Conservation (phyloP, 2,797 vertebrate genomes). For the Diceros bicornis region DNA sequence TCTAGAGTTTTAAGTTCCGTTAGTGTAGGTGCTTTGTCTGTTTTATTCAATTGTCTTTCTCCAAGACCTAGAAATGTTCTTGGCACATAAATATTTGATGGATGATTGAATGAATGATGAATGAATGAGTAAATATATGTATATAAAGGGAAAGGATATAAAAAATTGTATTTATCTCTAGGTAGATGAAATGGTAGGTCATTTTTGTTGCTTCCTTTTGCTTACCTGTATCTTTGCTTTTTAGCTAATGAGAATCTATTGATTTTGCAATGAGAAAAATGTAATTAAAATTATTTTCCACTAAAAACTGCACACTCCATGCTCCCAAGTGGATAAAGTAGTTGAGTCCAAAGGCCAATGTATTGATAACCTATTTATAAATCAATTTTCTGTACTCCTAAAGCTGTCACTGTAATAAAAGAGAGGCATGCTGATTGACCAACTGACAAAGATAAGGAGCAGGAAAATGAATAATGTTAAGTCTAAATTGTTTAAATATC, state of each 20-base stretch:
- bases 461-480: conserved; percentile 32
- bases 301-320: conserved; percentile 35
- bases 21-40: neutral
- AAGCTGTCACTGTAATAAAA: conserved; percentile 27
- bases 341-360: conserved; percentile 43
- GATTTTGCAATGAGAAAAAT: conserved; percentile 67
- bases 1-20: neutral
- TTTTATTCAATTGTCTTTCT: neutral
- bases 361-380: conserved; percentile 24
- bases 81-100: conserved; percentile 9
- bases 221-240: conserved; percentile 56
- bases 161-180: neutral
- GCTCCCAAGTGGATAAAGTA: conserved; percentile 15
- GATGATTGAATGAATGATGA: neutral
- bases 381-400: conserved; percentile 45
- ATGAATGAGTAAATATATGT: conserved; percentile 1
- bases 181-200: neutral
- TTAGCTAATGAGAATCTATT: conserved; percentile 65
- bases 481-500: conserved; percentile 55
- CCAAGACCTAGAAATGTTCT: conserved; percentile 8
- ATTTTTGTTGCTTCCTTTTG: conserved; percentile 41
- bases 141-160: neutral
- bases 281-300: conserved; percentile 62
- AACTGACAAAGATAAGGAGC: conserved; percentile 48
- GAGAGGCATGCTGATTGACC: neutral